Conservation (phyloP, 2,113 vertebrate species). For the Nerophis lumbriciformis region DNA sequence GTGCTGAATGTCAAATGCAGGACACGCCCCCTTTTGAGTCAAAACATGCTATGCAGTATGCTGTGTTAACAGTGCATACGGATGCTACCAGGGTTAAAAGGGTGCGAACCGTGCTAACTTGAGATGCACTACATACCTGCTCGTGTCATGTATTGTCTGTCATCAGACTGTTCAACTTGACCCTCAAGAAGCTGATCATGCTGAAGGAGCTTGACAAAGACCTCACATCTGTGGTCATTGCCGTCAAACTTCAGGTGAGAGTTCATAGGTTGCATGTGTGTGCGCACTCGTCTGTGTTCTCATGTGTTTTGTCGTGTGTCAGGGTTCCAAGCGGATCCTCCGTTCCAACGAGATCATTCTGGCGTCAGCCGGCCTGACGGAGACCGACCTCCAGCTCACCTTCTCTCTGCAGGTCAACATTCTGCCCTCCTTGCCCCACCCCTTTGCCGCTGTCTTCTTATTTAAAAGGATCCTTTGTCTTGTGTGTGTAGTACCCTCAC, state of each 20-base stretch:
- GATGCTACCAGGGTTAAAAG: no score
- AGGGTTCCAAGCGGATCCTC: slow-evolving; percentile 90
- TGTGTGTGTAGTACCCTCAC: slow-evolving; percentile 80
- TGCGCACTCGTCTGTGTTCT: no score
- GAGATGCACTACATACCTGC: no score
- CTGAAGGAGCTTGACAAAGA: slow-evolving; percentile 87
- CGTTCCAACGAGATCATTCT: slow-evolving; percentile 89
- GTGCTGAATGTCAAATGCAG: no score
- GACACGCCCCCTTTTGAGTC: no score
- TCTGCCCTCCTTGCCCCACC: not conserved
- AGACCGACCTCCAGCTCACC: slow-evolving; percentile 87
- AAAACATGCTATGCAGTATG: no score
- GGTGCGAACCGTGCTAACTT: no score
- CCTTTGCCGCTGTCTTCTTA: slow-evolving; percentile 10
- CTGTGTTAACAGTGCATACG: no score
- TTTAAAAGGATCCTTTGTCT: slow-evolving; percentile 17
- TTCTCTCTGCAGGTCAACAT: slow-evolving; percentile 83
- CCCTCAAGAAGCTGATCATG: slow-evolving; percentile 83
- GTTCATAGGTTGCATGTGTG: not conserved
- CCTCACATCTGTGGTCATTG: slow-evolving; percentile 87
- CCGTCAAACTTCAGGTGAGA: slow-evolving; percentile 85
- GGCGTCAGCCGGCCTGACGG: slow-evolving; percentile 79
- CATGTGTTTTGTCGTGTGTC: slow-evolving; percentile 10
- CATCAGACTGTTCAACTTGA: slow-evolving; percentile 84
- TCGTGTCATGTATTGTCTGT: no score